Evolutionary conservation across 2,797 vertebrate genomes (phyloP).

Genomic region (Pangasius krempfi): DNA sequence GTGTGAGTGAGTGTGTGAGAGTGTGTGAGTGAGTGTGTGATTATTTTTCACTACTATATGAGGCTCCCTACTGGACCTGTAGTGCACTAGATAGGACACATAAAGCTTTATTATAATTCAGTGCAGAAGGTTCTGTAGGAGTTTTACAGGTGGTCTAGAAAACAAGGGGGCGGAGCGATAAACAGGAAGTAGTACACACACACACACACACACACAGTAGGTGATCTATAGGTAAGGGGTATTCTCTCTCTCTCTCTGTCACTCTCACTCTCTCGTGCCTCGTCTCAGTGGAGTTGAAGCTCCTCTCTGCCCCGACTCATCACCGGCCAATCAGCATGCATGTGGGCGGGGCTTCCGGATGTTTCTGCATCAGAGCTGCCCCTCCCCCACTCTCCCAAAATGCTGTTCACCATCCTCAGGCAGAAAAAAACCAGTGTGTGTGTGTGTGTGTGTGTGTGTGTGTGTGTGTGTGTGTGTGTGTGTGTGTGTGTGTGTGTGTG

Average conservation of each 20-base stretch:
- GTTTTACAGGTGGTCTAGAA: background rate
- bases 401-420: background rate
- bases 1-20: no score
- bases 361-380: background rate
- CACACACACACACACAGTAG: background rate
- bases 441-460: background rate
- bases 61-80: background rate
- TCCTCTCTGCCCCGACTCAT: background rate
- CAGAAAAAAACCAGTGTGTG: background rate
- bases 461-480: background rate
- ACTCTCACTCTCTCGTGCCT: background rate
- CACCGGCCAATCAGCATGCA: background rate
- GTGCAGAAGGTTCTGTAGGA: background rate
- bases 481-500: background rate
- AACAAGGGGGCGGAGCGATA: background rate
- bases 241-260: background rate
- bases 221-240: background rate
- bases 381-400: slow-evolving; percentile 10
- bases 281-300: background rate
- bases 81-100: background rate
- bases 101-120: background rate
- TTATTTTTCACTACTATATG: no score
- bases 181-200: background rate
- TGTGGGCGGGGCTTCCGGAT: background rate
- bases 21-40: no score